Percentiles rank a stretch among this genome's conserved stretches.
phyloP scores from a whole-genome alignment of 1,140 invertebrate genomes.

The Pantala flavescens region DNA sequence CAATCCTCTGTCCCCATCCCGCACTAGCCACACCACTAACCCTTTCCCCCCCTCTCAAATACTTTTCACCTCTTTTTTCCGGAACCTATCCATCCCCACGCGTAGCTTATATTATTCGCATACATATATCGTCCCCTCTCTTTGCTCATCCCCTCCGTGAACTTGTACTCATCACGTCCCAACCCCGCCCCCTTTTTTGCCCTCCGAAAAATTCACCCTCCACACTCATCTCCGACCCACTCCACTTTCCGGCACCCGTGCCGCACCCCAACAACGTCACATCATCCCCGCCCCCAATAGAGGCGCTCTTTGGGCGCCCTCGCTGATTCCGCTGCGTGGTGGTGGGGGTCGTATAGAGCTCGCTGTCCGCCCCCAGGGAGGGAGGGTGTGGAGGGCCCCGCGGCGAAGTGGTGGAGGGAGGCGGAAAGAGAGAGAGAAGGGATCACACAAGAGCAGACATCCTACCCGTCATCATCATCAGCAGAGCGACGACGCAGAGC shows the following conservation, averaged over 20 bases:
- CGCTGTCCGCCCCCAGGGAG: constrained; percentile 3
- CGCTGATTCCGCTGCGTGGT: constrained; percentile 5
- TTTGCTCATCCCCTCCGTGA: neutral
- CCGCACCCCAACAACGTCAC: neutral
- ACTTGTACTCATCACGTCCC: constrained; percentile 3
- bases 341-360: neutral
- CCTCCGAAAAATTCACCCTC: neutral
- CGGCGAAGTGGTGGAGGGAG: neutral
- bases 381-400: neutral
- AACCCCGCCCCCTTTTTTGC: neutral
- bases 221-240: neutral
- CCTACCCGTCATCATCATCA: constrained; percentile 1
- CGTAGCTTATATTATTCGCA: neutral
- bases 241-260: neutral
- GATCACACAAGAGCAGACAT: neutral
- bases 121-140: neutral
- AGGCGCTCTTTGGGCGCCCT: constrained; percentile 5
- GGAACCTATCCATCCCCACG: neutral
- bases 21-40: neutral
- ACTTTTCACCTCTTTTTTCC: neutral
- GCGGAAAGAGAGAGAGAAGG: neutral
- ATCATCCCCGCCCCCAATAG: constrained; percentile 5
- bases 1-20: neutral
- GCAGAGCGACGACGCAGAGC: neutral
- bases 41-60: neutral